phyloP scores from a whole-genome alignment of 2,797 vertebrate species.

The Lacerta viridis region DNA sequence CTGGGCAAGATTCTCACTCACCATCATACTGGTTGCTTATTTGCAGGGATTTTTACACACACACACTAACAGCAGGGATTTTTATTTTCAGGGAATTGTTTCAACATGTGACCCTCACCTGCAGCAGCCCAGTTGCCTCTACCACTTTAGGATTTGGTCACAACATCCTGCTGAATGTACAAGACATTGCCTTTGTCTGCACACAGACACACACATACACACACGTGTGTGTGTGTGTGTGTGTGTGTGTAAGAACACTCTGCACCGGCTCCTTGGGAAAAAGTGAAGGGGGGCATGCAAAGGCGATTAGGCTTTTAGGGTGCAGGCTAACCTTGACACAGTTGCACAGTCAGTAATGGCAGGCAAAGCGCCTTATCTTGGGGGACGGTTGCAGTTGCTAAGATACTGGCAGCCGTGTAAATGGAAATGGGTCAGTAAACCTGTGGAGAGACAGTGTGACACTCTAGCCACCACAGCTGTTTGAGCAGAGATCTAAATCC shows the following conservation, averaged over 20 bases:
- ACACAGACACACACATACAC: neutral
- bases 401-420: constrained; percentile 97
- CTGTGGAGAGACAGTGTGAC: constrained; percentile 95
- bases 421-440: constrained; percentile 96
- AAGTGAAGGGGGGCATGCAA: neutral
- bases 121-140: neutral
- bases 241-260: neutral
- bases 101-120: neutral
- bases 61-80: neutral
- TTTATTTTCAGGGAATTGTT: neutral
- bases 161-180: neutral
- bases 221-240: too few relatives aligned
- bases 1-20: neutral
- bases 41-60: neutral
- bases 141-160: neutral
- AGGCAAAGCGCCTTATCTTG: constrained; percentile 85
- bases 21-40: neutral
- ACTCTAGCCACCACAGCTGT: constrained; percentile 89
- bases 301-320: constrained; percentile 77
- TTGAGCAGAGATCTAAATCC: constrained; percentile 84
- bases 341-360: constrained; percentile 84
- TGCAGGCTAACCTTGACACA: constrained; percentile 85
- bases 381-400: constrained; percentile 99
- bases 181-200: neutral
- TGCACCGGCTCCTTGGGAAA: neutral